Conservation (phyloP, 1,140 invertebrate species). For the Temnothorax longispinosus region DNA sequence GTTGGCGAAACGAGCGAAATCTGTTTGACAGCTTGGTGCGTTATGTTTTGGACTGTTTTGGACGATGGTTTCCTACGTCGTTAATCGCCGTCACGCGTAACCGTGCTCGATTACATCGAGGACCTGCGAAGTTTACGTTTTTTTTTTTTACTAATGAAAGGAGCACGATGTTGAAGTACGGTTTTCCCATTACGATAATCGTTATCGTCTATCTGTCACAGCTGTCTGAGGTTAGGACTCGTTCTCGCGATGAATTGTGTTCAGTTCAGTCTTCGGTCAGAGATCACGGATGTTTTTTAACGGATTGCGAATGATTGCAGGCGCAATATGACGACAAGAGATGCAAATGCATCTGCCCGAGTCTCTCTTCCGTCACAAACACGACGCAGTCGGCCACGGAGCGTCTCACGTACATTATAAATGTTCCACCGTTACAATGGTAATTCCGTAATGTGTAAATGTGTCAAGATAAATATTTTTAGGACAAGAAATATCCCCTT, state of each 20-base stretch:
- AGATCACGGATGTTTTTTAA: constrained; percentile 17
- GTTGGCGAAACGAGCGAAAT: too few species aligned
- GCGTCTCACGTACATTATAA: constrained; percentile 90
- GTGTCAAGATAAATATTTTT: not conserved
- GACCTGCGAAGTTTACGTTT: not conserved
- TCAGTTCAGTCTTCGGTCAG: not conserved
- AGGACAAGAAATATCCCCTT: too few species aligned
- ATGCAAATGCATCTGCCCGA: constrained; percentile 95
- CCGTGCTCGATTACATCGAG: not conserved
- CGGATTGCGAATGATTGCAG: constrained; percentile 82
- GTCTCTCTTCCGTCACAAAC: constrained; percentile 90
- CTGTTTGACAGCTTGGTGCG: constrained; percentile 27
- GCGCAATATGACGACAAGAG: constrained; percentile 94
- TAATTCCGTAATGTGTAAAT: constrained; percentile 80
- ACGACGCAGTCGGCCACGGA: constrained; percentile 88
- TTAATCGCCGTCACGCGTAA: not conserved
- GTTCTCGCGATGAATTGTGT: constrained; percentile 29
- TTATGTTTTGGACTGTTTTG: not conserved
- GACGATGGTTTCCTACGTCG: not conserved
- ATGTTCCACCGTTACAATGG: constrained; percentile 93
- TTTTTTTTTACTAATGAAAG: constrained; percentile 28
- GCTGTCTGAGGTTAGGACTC: constrained; percentile 76
- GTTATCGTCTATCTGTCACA: constrained; percentile 71
- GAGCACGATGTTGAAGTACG: constrained; percentile 72
- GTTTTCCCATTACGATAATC: constrained; percentile 64